Percentiles rank a stretch among this genome's conserved stretches.
Conservation (phyloP, 1,140 invertebrate genomes). For the Scylla paramamosain region DNA sequence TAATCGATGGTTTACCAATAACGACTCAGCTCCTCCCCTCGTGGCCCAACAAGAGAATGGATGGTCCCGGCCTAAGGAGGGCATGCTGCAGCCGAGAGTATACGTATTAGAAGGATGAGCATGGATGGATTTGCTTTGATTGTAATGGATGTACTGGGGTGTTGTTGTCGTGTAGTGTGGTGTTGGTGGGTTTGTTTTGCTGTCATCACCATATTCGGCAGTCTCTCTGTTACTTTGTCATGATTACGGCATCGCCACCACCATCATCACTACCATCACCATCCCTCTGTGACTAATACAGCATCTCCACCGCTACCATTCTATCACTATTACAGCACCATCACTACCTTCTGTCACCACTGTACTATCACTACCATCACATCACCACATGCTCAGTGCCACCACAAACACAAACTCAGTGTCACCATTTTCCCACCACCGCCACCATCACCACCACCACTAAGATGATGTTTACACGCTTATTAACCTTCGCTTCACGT, state of each 20-base stretch:
- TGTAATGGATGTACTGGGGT: too few species aligned
- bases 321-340: background rate
- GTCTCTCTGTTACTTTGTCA: too few species aligned
- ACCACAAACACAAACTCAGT: background rate
- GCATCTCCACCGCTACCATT: background rate
- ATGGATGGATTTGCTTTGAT: too few species aligned
- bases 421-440: background rate
- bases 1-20: conserved; percentile 23
- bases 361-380: background rate
- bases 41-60: background rate
- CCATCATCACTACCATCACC: too few species aligned
- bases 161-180: too few species aligned
- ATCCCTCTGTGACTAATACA: too few species aligned
- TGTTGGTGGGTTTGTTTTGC: too few species aligned
- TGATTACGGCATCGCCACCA: too few species aligned
- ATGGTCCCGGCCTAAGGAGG: background rate
- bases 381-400: background rate
- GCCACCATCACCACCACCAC: background rate
- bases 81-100: too few species aligned
- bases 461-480: background rate
- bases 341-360: background rate
- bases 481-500: background rate
- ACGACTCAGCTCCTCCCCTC: background rate
- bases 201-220: too few species aligned
- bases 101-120: too few species aligned